Evolutionary conservation across 2,797 vertebrate genomes (phyloP), one percentile per base, ranked within the genome.

Genomic region (Xenops minutus): DNA sequence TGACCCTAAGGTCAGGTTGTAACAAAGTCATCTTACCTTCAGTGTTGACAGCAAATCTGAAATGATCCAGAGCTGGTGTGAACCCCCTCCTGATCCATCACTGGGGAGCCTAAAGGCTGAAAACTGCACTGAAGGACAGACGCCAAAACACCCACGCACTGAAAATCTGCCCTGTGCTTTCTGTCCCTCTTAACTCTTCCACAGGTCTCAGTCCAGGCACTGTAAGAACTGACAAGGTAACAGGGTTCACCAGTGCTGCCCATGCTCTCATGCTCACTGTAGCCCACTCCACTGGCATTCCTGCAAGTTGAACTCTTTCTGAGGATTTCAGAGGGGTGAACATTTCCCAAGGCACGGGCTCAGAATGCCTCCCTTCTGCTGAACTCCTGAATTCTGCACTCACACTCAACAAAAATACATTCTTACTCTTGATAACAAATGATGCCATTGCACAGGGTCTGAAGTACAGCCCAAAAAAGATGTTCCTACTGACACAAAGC

Each of bases 311-410:
- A 51, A 62, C 20, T 54, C 36, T 46, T 72, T 13, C 8, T n/a
- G 23, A 69, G 39, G 37, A 59, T 44, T 64, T 58, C 34, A 61
- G 37, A 63, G 52, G 15, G 10, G 3, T 75, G 39, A 66, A 61
- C 12, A 23, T 44, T 32, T 75, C 20, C 34, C 14, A 29, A 49
- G 39, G 52, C 39, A 54, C 14, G 15, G 49, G 22, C 39, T 30
- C 39, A 2, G 15, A 81, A 43, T 9, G 13, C 8, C 41, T 43
- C 49, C 43, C 49, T 76, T 51, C 24, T 39, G 37, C 51, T 82
- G 13, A 6, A 32, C 12, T 32, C 3, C 1, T 1, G 1, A 21
- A 20, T 46, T 37, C n/a, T 2, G 0, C 14, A 48, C n/a, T 68
- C 48, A 27, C 18, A 16, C 13, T 48, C 66, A 19, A 20, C 14